phyloP scores from a whole-genome alignment of 2,797 vertebrate genomes.

The Molossus alvarezi region DNA sequence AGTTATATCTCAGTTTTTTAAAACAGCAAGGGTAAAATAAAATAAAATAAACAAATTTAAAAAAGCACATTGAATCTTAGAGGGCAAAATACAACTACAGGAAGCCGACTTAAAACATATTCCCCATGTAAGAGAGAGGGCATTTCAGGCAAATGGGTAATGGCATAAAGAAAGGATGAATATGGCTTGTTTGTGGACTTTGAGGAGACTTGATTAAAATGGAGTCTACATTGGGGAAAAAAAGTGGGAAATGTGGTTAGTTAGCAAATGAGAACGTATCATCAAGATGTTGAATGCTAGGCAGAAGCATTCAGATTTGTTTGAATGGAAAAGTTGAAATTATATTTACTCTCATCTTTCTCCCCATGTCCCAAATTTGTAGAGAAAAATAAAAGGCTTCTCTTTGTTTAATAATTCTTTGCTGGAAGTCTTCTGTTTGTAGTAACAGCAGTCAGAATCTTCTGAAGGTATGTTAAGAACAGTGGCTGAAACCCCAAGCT shows the following conservation, averaged over 20 bases:
- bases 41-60: not conserved
- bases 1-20: not conserved
- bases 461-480: conserved; percentile 70
- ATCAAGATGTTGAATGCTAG: conserved; percentile 49
- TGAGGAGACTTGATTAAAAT: conserved; percentile 49
- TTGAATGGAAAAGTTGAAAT: conserved; percentile 64
- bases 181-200: conserved; percentile 50
- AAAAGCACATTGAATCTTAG: not conserved
- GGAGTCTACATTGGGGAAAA: not conserved
- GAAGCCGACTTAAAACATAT: not conserved
- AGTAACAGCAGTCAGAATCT: conserved; percentile 64
- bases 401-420: conserved; percentile 71
- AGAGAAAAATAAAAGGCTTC: conserved; percentile 76
- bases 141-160: conserved; percentile 53
- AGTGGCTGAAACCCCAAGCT: conserved; percentile 68
- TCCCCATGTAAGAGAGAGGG: not conserved
- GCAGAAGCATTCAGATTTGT: conserved; percentile 63
- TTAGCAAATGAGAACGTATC: conserved; percentile 61
- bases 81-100: not conserved
- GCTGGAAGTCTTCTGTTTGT: conserved; percentile 71
- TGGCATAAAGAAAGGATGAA: conserved; percentile 19
- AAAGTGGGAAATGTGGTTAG: conserved; percentile 21
- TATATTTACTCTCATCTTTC: conserved; percentile 65
- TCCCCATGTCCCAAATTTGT: conserved; percentile 25
- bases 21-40: not conserved